Evolutionary conservation across 1,140 invertebrate genomes (phyloP).

Genomic region (Diachasmimorpha longicaudata): DNA sequence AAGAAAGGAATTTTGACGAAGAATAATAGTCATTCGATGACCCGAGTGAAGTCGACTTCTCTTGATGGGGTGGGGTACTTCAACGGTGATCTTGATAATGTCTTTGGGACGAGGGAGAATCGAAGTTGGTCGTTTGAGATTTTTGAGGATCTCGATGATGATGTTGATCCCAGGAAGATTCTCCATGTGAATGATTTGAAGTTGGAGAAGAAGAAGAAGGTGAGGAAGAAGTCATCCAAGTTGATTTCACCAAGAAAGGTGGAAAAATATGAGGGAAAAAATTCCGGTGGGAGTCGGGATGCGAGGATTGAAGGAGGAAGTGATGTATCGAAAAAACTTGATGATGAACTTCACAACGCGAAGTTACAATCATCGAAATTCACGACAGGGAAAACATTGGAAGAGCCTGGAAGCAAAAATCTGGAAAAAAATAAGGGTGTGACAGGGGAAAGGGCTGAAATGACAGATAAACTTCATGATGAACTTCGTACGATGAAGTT

Average conservation of each 20-base stretch:
- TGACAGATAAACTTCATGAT: too few species aligned
- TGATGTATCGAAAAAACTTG: too few species aligned
- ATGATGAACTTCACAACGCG: too few species aligned
- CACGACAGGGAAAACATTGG: too few species aligned
- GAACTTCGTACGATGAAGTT: background rate
- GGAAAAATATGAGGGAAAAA: background rate
- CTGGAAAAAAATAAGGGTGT: too few species aligned
- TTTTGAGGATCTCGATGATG: conserved; percentile 16
- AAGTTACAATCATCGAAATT: too few species aligned
- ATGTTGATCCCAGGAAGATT: background rate
- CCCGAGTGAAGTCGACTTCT: background rate
- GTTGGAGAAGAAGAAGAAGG: conserved; percentile 9
- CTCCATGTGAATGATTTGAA: background rate
- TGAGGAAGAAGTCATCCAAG: background rate
- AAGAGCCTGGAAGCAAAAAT: too few species aligned
- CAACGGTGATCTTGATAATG: background rate
- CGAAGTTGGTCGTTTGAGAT: conserved; percentile 25
- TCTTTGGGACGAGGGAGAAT: conserved; percentile 4
- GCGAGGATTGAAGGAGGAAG: background rate
- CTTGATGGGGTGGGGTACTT: background rate
- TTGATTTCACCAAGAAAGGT: background rate
- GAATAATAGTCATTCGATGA: conserved; percentile 4
- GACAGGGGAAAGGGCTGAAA: too few species aligned
- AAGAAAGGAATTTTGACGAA: conserved; percentile 54
- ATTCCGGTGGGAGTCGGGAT: background rate